phyloP scores from a whole-genome alignment of 2,113 vertebrate genomes.

The Alaudala cheleensis region DNA sequence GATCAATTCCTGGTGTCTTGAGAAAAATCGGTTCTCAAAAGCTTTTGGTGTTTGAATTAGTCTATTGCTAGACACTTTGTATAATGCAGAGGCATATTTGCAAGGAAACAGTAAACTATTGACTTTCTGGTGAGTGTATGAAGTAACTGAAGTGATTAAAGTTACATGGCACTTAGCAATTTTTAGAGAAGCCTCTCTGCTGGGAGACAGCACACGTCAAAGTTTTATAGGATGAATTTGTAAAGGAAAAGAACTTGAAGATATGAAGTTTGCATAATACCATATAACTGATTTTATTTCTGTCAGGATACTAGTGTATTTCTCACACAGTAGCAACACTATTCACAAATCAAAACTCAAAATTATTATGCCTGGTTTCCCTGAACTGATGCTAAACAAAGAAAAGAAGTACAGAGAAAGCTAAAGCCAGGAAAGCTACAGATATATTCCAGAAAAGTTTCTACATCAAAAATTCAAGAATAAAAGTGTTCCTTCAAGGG shows the following conservation, averaged over 20 bases:
- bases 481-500: not conserved
- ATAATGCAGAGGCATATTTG: not conserved
- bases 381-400: not conserved
- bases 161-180: not conserved
- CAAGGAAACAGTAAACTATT: not conserved
- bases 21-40: not conserved
- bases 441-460: not conserved
- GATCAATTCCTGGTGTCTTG: not conserved
- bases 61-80: not conserved
- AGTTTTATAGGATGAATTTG: not conserved
- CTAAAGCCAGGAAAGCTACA: not conserved
- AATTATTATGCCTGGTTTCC: not conserved
- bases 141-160: not conserved
- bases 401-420: not conserved
- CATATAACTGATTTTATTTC: not conserved
- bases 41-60: not conserved
- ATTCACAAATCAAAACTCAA: not conserved
- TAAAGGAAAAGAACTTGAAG: not conserved
- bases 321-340: not conserved
- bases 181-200: not conserved
- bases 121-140: not conserved
- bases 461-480: slow-evolving; percentile 17
- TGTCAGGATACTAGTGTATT: not conserved
- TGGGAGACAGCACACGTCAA: not conserved
- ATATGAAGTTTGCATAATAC: not conserved